Evolutionary conservation across 1,140 invertebrate genomes (phyloP).

Genomic region (Pogonognathellus flavescens): DNA sequence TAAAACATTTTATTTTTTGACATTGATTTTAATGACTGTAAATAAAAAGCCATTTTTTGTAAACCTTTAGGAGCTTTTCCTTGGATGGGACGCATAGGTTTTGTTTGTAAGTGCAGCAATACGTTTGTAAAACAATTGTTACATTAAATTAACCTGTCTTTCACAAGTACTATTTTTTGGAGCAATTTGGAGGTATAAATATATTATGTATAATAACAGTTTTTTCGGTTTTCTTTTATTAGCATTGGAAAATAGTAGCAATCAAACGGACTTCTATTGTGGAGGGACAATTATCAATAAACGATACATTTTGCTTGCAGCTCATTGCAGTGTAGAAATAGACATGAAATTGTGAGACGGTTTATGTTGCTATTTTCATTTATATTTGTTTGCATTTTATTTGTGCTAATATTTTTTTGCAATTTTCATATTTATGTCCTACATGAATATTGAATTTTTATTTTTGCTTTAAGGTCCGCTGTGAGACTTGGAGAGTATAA

Average conservation of each 20-base stretch:
- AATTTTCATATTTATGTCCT: too few species aligned
- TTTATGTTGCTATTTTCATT: too few species aligned
- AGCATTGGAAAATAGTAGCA: not conserved
- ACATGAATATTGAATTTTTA: not conserved
- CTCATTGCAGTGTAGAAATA: slow-evolving; percentile 64
- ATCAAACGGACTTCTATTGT: slow-evolving; percentile 30
- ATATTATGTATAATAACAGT: too few species aligned
- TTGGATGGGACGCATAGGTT: slow-evolving; percentile 65
- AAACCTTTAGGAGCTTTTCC: slow-evolving; percentile 48
- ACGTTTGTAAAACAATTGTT: too few species aligned
- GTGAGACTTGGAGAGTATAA: slow-evolving; percentile 79
- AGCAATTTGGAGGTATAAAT: too few species aligned
- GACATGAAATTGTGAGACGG: slow-evolving; percentile 56
- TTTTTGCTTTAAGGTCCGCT: slow-evolving; percentile 68
- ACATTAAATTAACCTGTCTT: too few species aligned
- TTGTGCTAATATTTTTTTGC: too few species aligned
- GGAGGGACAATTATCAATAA: slow-evolving; percentile 57
- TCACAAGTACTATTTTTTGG: too few species aligned
- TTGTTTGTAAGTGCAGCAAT: slow-evolving; percentile 60
- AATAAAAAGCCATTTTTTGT: too few species aligned
- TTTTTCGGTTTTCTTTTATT: slow-evolving; percentile 1
- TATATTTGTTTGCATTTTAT: too few species aligned
- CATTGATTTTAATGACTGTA: too few species aligned
- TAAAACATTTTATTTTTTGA: too few species aligned
- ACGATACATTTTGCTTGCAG: slow-evolving; percentile 63